Conservation (phyloP, 37 sponge, comb jelly and placozoan species). For the Axinella damicornis region DNA sequence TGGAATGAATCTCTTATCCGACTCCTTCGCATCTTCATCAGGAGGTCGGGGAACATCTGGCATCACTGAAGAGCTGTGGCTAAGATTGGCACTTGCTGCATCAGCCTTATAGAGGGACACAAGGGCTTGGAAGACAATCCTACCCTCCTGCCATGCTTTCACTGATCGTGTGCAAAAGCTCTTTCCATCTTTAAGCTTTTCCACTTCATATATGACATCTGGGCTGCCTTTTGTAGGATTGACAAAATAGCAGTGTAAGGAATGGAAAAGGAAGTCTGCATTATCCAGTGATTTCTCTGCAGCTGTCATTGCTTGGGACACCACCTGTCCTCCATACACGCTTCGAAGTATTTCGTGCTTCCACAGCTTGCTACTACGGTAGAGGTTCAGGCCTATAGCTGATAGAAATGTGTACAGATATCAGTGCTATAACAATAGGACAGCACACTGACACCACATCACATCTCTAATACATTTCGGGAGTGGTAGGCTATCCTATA, state of each 20-base stretch:
- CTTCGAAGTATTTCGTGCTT: neutral
- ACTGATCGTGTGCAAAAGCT: slow-evolving; percentile 13
- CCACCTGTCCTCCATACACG: slow-evolving; percentile 36
- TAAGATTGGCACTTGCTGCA: neutral
- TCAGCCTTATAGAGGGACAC: slow-evolving; percentile 1
- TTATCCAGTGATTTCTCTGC: slow-evolving; percentile 12
- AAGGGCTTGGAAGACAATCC: slow-evolving; percentile 1
- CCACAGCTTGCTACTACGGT: too few species aligned
- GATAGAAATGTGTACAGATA: too few species aligned
- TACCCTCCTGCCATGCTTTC: slow-evolving; percentile 2
- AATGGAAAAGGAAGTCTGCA: slow-evolving; percentile 6
- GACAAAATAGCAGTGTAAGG: slow-evolving; percentile 39
- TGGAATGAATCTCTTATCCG: too few species aligned
- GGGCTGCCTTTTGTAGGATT: neutral
- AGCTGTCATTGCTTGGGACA: slow-evolving; percentile 13
- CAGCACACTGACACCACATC: too few species aligned
- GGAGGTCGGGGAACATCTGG: slow-evolving; percentile 6
- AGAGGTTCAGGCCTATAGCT: too few species aligned
- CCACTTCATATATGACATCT: neutral
- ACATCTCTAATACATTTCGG: too few species aligned
- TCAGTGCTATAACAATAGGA: too few species aligned
- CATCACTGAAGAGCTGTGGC: neutral
- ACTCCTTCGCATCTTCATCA: neutral
- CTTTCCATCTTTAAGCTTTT: slow-evolving; percentile 1
- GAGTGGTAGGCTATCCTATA: too few species aligned